These are phyloP conservation scores for Alitta virens DNA, from an alignment of 2,888 invertebrate species.

Conservation along the genomic window DNA sequence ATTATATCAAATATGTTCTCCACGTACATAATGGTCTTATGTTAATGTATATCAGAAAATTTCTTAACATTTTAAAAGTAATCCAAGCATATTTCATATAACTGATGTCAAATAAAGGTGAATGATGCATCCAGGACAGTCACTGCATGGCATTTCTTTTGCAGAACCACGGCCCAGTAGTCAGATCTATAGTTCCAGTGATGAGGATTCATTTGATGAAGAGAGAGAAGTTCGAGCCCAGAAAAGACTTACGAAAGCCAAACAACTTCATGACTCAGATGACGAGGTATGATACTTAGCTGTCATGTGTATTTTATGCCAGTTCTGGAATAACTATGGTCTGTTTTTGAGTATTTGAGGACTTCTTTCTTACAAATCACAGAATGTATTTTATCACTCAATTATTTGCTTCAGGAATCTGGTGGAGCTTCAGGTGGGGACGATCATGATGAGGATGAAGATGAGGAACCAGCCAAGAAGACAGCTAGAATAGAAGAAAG, in stretches of 20 bases:
- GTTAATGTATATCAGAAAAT: too few species aligned
- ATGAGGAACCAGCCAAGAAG: conserved; percentile 38
- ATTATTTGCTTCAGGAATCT: not conserved
- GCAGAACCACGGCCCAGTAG: conserved; percentile 30
- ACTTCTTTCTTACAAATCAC: too few species aligned
- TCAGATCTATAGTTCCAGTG: conserved; percentile 78
- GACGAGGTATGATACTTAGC: conserved; percentile 28
- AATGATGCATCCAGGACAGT: too few species aligned
- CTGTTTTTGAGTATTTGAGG: too few species aligned
- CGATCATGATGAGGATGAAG: conserved; percentile 20
- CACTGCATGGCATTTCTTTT: not conserved
- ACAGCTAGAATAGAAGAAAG: conserved; percentile 39
- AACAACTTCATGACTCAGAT: conserved; percentile 45
- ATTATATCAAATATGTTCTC: too few species aligned
- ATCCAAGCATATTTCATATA: too few species aligned
- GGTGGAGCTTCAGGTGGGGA: not conserved
- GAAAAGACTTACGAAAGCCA: conserved; percentile 46
- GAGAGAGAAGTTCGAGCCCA: conserved; percentile 39
- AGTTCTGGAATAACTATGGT: too few species aligned
- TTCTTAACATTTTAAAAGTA: too few species aligned
- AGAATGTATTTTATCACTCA: too few species aligned
- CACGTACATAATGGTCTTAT: too few species aligned
- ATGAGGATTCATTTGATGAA: conserved; percentile 42
- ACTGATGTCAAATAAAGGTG: too few species aligned
- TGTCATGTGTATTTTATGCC: too few species aligned